Evolutionary conservation across 2,797 vertebrate species (phyloP).

Genomic region (Nyctalus aviator): DNA sequence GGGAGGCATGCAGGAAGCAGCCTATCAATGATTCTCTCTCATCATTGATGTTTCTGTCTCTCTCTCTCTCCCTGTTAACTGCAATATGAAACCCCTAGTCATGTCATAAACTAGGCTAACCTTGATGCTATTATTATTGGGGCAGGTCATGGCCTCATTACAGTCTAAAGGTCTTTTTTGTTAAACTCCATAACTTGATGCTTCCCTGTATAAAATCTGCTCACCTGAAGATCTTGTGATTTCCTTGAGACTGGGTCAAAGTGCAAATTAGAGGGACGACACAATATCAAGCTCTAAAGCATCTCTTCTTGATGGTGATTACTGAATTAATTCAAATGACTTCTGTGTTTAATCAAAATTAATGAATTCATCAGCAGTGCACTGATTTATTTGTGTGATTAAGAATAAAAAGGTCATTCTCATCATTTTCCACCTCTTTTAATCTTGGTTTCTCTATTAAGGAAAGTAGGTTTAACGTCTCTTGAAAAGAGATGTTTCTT

Average conservation of each 20-base stretch:
- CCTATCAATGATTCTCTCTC: too few species aligned
- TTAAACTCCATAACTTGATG: neutral
- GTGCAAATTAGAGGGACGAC: slow-evolving; percentile 48
- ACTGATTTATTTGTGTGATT: slow-evolving; percentile 78
- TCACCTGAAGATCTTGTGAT: slow-evolving; percentile 25
- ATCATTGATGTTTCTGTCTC: too few species aligned
- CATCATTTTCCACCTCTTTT: slow-evolving; percentile 73
- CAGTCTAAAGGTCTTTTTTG: neutral
- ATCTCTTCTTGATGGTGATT: slow-evolving; percentile 73
- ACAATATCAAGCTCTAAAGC: slow-evolving; percentile 58
- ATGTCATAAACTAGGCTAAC: neutral
- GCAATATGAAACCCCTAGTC: neutral
- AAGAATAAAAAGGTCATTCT: slow-evolving; percentile 80
- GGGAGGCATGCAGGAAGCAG: too few species aligned
- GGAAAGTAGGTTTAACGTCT: slow-evolving; percentile 73
- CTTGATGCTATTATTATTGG: neutral
- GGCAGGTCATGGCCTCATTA: neutral
- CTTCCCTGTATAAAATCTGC: neutral
- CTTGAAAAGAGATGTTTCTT: slow-evolving; percentile 64
- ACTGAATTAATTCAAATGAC: slow-evolving; percentile 78
- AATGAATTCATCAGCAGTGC: slow-evolving; percentile 76
- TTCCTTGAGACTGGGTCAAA: slow-evolving; percentile 39
- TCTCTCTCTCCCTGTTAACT: neutral
- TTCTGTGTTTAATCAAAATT: slow-evolving; percentile 77
- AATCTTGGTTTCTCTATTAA: slow-evolving; percentile 66